Evolutionary conservation across 2,888 invertebrate genomes (phyloP).

Genomic region (Chrysomela aeneicollis): DNA sequence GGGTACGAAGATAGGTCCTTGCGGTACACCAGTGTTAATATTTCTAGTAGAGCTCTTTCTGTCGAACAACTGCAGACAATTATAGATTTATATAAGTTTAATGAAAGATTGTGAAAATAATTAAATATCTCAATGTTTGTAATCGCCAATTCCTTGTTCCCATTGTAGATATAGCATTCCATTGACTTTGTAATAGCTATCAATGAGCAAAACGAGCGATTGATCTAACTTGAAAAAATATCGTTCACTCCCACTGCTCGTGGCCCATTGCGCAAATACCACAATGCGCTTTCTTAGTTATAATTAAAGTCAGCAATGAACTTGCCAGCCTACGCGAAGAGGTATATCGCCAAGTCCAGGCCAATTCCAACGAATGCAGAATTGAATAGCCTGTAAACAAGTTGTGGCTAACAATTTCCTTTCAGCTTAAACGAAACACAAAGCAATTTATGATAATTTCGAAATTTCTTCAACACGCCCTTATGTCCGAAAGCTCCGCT

Average conservation of each 20-base stretch:
- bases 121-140: no score
- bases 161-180: no score
- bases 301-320: not conserved
- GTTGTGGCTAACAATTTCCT: constrained; percentile 11
- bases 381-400: constrained; percentile 15
- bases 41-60: no score
- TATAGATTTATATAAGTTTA: no score
- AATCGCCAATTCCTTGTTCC: no score
- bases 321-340: not conserved
- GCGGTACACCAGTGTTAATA: no score
- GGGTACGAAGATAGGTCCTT: no score
- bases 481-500: constrained; percentile 31
- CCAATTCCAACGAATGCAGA: not conserved
- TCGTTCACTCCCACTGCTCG: not conserved
- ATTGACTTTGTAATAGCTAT: no score
- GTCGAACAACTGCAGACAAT: no score
- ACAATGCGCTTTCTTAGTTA: not conserved
- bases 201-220: no score
- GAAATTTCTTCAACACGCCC: constrained; percentile 37
- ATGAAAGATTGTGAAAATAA: no score
- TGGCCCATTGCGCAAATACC: not conserved
- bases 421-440: constrained; percentile 4
- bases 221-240: no score
- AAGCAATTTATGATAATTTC: constrained; percentile 23
- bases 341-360: not conserved